These are phyloP conservation scores for Empidonax alnorum DNA, from an alignment of 2,113 vertebrate genomes.

Conservation along the genomic window DNA sequence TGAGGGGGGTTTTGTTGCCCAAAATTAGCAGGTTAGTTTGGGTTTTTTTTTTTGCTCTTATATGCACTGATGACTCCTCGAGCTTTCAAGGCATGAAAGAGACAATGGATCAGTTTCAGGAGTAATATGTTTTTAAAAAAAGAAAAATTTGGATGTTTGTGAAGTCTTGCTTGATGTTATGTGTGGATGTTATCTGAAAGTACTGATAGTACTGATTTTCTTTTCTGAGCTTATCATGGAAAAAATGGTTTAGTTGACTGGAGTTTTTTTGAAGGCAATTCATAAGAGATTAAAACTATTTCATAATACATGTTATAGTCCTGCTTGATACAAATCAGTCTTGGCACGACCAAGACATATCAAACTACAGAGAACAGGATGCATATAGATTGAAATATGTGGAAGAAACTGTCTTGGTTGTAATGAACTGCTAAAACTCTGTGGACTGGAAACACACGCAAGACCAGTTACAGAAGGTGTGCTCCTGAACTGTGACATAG, in stretches of 20 bases:
- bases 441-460: neutral
- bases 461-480: neutral
- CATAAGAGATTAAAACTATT: neutral
- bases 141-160: neutral
- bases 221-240: neutral
- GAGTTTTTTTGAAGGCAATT: neutral
- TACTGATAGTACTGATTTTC: too few relatives aligned
- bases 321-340: neutral
- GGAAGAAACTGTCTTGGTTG: neutral
- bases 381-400: neutral
- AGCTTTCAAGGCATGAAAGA: neutral
- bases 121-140: neutral
- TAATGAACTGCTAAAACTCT: neutral
- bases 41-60: neutral
- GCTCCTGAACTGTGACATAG: neutral
- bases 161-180: neutral
- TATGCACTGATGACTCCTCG: neutral
- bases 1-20: neutral
- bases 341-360: neutral
- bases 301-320: neutral
- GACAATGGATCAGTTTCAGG: neutral
- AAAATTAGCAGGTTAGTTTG: neutral
- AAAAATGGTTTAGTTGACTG: neutral
- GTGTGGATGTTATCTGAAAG: neutral
- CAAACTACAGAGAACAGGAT: neutral